Percentiles rank a stretch among this genome's conserved stretches.
Evolutionary conservation across 1,140 invertebrate species (phyloP).

Genomic region (Sinella curviseta): DNA sequence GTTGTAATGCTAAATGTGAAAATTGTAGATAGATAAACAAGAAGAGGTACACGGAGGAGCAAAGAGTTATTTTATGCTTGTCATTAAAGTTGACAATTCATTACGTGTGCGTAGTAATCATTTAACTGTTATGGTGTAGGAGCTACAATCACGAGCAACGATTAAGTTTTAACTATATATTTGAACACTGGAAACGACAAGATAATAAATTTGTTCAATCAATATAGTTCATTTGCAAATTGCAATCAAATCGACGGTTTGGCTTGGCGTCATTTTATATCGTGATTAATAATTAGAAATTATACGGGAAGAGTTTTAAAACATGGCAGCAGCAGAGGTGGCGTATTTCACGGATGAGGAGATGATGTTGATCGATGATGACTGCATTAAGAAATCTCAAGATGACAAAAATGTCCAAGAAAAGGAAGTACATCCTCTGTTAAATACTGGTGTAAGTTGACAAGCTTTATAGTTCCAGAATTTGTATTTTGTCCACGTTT

Average conservation of each 20-base stretch:
- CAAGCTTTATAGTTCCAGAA: background rate
- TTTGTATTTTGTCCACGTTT: background rate
- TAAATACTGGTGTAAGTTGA: background rate
- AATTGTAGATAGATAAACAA: too few species aligned
- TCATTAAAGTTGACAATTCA: too few species aligned
- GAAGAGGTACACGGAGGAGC: too few species aligned
- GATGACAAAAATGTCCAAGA: background rate
- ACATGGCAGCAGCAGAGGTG: background rate
- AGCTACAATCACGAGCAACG: too few species aligned
- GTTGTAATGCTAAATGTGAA: too few species aligned
- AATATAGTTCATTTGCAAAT: background rate
- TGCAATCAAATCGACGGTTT: background rate
- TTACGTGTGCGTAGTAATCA: too few species aligned
- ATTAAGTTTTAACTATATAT: too few species aligned
- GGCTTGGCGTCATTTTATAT: too few species aligned
- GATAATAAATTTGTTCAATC: background rate
- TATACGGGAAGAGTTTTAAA: background rate
- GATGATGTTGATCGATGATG: conserved; percentile 11
- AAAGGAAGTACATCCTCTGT: conserved; percentile 3
- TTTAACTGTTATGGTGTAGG: too few species aligned
- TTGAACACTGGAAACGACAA: background rate
- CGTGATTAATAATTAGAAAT: too few species aligned
- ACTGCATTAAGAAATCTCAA: background rate
- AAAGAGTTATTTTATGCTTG: too few species aligned
- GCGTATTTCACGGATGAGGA: background rate